phyloP scores from a whole-genome alignment of 2,113 vertebrate genomes.

The mouse (Mus musculus) region DNA sequence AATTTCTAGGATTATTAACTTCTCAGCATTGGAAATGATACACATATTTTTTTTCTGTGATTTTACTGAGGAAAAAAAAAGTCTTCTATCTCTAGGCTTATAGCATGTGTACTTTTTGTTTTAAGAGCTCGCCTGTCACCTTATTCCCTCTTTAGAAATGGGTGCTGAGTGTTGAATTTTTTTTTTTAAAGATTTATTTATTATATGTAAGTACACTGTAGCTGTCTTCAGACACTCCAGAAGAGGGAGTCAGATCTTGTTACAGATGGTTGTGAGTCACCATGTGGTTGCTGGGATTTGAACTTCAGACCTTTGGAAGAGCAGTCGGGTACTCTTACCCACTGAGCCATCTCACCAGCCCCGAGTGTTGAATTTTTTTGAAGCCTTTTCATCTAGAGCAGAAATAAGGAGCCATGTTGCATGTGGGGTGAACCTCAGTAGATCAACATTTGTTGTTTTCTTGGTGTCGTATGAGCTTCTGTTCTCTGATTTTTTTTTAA shows the following conservation, averaged over 20 bases:
- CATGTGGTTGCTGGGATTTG: no score
- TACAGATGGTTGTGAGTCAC: no score
- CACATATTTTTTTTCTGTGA: not conserved
- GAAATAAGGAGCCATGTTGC: not conserved
- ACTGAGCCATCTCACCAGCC: no score
- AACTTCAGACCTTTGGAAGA: no score
- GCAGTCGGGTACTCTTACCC: no score
- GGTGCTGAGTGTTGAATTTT: not conserved
- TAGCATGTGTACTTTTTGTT: not conserved
- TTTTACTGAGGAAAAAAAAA: not conserved
- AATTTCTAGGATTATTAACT: not conserved
- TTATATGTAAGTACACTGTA: no score
- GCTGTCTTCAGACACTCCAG: no score
- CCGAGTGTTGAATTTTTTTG: not conserved
- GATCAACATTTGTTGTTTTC: constrained; percentile 9
- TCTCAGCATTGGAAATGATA: not conserved
- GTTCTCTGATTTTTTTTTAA: constrained; percentile 6
- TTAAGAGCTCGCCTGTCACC: not conserved
- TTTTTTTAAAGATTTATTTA: no score
- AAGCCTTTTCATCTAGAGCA: constrained; percentile 2
- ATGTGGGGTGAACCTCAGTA: constrained; percentile 18
- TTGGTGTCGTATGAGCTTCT: not conserved
- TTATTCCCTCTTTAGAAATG: not conserved
- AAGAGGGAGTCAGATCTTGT: no score
- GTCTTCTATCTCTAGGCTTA: not conserved